These are phyloP conservation scores for Chrysomallon squamiferum DNA, from an alignment of 1,140 invertebrate species.

Conservation along the genomic window DNA sequence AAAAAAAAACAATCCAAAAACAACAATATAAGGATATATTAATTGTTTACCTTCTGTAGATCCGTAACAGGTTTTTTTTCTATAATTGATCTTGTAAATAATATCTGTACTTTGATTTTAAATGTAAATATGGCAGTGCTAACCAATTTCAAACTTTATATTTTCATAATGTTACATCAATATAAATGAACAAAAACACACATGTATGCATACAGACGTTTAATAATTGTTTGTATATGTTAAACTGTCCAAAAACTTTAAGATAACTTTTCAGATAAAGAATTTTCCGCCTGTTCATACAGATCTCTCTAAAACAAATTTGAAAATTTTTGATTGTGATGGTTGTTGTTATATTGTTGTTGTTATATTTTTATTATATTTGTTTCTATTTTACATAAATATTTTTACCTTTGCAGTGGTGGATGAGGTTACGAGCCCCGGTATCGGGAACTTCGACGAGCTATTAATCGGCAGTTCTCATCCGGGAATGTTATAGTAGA, in stretches of 20 bases:
- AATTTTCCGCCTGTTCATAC: neutral
- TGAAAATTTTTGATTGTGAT: too few species aligned
- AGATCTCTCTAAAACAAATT: neutral
- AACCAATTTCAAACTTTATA: too few species aligned
- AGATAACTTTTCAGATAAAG: neutral
- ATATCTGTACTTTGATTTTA: too few species aligned
- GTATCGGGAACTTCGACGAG: constrained; percentile 68
- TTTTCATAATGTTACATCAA: too few species aligned
- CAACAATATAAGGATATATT: too few species aligned
- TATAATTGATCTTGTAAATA: too few species aligned
- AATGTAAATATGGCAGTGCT: too few species aligned
- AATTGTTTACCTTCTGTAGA: too few species aligned
- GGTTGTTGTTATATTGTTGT: too few species aligned
- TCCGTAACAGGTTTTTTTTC: too few species aligned
- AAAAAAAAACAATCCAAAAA: too few species aligned
- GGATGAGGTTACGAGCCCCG: constrained; percentile 71
- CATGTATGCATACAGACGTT: neutral
- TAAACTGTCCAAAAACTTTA: neutral
- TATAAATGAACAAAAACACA: neutral
- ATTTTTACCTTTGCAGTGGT: constrained; percentile 52
- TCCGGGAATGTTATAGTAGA: constrained; percentile 65
- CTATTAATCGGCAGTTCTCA: neutral
- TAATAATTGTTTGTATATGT: neutral
- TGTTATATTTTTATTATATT: neutral
- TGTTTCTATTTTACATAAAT: neutral